Conservation (phyloP, 2,113 vertebrate species). For the Nesospiza acunhae region DNA sequence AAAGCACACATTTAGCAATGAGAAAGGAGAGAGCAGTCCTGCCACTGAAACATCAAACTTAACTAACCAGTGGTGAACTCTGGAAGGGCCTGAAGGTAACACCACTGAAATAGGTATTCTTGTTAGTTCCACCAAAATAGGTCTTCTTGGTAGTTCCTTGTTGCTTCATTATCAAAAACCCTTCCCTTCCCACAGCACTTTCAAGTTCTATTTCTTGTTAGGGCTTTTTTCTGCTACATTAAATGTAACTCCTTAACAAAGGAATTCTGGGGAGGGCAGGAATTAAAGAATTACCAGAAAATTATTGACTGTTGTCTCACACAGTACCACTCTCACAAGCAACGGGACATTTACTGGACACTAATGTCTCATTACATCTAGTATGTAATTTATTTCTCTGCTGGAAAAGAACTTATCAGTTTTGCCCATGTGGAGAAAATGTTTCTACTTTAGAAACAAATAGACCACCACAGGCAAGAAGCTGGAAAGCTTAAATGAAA, state of each 20-base stretch:
- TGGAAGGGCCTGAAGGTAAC: neutral
- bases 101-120: neutral
- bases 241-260: slow-evolving; percentile 21
- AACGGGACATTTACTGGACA: slow-evolving; percentile 70
- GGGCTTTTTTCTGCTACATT: neutral
- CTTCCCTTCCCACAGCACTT: neutral
- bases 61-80: neutral
- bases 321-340: slow-evolving; percentile 46
- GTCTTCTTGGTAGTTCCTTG: neutral
- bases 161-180: neutral
- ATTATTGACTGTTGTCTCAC: slow-evolving; percentile 63
- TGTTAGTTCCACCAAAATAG: neutral
- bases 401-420: slow-evolving; percentile 77
- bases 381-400: slow-evolving; percentile 81
- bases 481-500: slow-evolving; percentile 75
- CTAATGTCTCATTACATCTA: slow-evolving; percentile 75
- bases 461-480: slow-evolving; percentile 68
- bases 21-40: neutral
- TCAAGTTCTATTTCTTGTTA: neutral
- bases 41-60: neutral
- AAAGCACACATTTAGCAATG: rapidly evolving
- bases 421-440: slow-evolving; percentile 77
- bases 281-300: slow-evolving; percentile 75
- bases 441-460: slow-evolving; percentile 73
- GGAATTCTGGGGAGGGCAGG: neutral